A percentile compares a stretch with the other conserved stretches of the same genome.
These are phyloP conservation scores for Beris morrisii DNA, from an alignment of 2,888 invertebrate species.

Conservation along the genomic window DNA sequence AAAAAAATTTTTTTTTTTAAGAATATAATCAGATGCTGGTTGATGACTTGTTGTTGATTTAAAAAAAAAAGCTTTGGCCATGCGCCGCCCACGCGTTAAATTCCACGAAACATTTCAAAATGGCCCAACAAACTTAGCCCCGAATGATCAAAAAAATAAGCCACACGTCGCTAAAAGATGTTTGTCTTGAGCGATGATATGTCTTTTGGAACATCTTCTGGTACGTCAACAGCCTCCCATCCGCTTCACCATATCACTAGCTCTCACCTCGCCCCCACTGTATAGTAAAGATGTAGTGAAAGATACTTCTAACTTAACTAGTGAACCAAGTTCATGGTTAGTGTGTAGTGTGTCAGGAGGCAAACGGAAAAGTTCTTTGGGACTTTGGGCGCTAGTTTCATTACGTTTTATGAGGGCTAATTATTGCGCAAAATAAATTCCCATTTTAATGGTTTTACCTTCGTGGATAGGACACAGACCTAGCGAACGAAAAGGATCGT, in stretches of 20 bases:
- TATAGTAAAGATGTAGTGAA: slow-evolving; percentile 6
- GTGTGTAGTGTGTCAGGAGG: background rate
- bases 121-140: background rate
- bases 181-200: slow-evolving; percentile 12
- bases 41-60: slow-evolving; percentile 22
- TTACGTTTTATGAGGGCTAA: slow-evolving; percentile 28
- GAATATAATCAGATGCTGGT: slow-evolving; percentile 25
- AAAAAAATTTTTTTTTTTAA: slow-evolving; percentile 7
- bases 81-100: slow-evolving; percentile 30
- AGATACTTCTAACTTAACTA: background rate
- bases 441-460: slow-evolving; percentile 20
- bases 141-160: background rate
- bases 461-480: slow-evolving; percentile 9
- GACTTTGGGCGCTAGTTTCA: slow-evolving; percentile 18
- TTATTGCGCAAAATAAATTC: slow-evolving; percentile 32
- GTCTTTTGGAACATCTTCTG: slow-evolving; percentile 8
- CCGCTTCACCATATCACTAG: background rate
- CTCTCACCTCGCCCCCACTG: background rate
- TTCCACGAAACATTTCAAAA: slow-evolving; percentile 30
- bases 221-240: slow-evolving; percentile 3
- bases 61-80: slow-evolving; percentile 22
- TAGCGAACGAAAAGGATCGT: slow-evolving; percentile 8
- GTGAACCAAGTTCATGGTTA: background rate
- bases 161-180: slow-evolving; percentile 6
- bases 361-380: background rate